These are phyloP conservation scores for Pyxicephalus adspersus DNA, from an alignment of 2,113 vertebrate genomes.

Conservation along the genomic window DNA sequence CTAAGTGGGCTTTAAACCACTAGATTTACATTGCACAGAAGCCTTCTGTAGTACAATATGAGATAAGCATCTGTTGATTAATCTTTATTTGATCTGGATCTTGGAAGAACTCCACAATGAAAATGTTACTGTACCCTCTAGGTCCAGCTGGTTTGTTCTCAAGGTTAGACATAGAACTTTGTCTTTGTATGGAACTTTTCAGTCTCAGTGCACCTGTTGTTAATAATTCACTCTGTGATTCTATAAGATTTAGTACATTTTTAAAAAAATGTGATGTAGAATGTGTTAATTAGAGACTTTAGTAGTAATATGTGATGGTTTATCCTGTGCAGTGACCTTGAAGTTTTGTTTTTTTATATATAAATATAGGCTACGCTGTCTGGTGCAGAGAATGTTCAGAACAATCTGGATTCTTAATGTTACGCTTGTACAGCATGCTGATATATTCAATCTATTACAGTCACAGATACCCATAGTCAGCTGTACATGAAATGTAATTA, in stretches of 20 bases:
- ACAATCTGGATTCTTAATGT: neutral
- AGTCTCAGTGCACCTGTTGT: neutral
- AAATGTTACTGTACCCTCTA: constrained; percentile 17
- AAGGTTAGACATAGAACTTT: constrained; percentile 33
- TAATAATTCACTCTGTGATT: neutral
- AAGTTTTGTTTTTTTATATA: neutral
- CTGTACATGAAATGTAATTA: neutral
- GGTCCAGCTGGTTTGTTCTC: constrained; percentile 15
- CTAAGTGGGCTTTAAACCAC: no score
- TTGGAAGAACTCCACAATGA: constrained; percentile 20
- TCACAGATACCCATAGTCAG: neutral
- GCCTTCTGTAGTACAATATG: neutral
- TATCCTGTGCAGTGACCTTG: neutral
- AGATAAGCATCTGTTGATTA: constrained; percentile 12
- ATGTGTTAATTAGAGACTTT: neutral
- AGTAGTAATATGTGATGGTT: no score
- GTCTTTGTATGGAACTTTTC: neutral
- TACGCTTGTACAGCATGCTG: neutral
- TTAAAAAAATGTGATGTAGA: neutral
- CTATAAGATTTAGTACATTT: neutral
- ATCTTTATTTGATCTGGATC: neutral
- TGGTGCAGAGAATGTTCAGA: neutral
- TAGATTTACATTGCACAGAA: neutral
- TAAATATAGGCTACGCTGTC: no score
- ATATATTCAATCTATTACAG: neutral